phyloP scores from a whole-genome alignment of 2,113 vertebrate genomes.

The Bungarus multicinctus region DNA sequence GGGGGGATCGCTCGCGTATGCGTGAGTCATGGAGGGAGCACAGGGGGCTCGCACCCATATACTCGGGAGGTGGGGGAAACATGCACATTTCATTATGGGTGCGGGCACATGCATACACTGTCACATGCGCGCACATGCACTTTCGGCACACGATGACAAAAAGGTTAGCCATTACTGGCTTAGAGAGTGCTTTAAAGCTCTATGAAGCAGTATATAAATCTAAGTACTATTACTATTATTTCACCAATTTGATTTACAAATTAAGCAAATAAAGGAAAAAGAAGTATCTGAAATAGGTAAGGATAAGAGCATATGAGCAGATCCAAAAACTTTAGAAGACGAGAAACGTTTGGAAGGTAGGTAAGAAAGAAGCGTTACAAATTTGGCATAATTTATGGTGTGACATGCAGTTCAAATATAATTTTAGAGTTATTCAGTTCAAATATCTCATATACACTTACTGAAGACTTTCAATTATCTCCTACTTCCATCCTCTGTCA shows the following conservation, averaged over 20 bases:
- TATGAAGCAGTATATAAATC: no score
- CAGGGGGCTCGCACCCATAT: no score
- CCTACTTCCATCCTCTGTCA: background rate
- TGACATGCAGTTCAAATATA: background rate
- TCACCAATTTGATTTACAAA: background rate
- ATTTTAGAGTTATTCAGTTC: background rate
- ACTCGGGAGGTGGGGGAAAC: no score
- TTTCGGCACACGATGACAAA: no score
- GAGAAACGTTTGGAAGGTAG: background rate
- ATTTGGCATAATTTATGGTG: background rate
- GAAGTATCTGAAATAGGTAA: background rate
- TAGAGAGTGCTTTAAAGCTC: no score
- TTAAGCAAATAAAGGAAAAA: background rate
- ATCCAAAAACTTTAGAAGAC: background rate
- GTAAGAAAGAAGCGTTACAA: background rate
- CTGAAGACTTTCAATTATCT: background rate
- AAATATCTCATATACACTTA: background rate
- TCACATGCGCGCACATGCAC: no score
- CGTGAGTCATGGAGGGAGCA: no score
- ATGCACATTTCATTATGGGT: no score
- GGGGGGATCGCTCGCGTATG: no score
- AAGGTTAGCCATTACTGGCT: no score
- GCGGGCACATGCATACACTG: no score
- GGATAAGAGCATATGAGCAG: background rate
- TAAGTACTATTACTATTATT: background rate